phyloP scores from a whole-genome alignment of 2,888 invertebrate species.

The Bibio marci region DNA sequence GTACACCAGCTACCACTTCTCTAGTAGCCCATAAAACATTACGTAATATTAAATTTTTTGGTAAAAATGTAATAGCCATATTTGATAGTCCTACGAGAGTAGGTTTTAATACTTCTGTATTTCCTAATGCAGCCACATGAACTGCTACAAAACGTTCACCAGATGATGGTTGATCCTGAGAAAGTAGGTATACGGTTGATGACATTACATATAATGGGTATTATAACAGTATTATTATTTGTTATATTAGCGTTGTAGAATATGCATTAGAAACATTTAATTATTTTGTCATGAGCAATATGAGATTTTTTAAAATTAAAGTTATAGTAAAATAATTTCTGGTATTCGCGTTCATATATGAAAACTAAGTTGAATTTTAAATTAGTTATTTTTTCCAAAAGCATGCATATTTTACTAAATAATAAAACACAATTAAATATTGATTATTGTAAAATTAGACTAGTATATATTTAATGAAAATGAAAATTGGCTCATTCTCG shows the following conservation, averaged over 20 bases:
- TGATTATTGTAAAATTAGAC: too few relatives aligned
- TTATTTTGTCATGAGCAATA: neutral
- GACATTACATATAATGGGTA: neutral
- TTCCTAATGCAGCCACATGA: neutral
- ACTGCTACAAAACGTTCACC: constrained; percentile 7
- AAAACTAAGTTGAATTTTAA: too few relatives aligned
- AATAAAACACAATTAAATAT: too few relatives aligned
- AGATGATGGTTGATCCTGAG: constrained; percentile 2
- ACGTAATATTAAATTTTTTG: constrained; percentile 22
- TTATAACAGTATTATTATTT: neutral
- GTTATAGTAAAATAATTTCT: too few relatives aligned
- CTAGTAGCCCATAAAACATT: constrained; percentile 26
- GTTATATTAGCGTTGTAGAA: neutral
- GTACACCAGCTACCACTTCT: constrained; percentile 25
- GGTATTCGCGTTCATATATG: too few relatives aligned
- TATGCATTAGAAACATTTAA: too few relatives aligned
- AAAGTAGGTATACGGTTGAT: neutral
- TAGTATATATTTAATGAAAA: too few relatives aligned
- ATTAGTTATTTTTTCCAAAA: too few relatives aligned
- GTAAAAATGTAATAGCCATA: constrained; percentile 25
- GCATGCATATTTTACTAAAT: too few relatives aligned
- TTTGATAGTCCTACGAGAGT: constrained; percentile 25
- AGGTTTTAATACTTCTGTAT: constrained; percentile 22
- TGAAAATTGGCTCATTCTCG: too few relatives aligned
- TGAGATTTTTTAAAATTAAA: too few relatives aligned